A percentile compares a stretch with the other conserved stretches of the same genome.
phyloP scores from a whole-genome alignment of 1,140 invertebrate species.

The Holcopasites calliopsidis region DNA sequence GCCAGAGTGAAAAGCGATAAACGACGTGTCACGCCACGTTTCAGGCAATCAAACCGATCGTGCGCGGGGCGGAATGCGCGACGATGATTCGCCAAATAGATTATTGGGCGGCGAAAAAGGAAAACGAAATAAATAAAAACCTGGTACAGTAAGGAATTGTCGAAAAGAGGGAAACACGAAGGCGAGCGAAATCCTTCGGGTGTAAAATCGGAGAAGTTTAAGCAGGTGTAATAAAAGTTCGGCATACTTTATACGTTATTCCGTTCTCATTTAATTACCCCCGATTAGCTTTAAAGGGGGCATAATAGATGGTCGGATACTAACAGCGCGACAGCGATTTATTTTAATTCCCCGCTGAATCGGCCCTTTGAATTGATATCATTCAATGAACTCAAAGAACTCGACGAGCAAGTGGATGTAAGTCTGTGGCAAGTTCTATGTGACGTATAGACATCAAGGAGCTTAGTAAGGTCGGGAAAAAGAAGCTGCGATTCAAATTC shows the following conservation, averaged over 20 bases:
- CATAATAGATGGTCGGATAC: background rate
- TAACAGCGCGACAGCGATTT: conserved; percentile 13
- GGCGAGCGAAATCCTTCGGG: too few relatives aligned
- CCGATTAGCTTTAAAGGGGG: background rate
- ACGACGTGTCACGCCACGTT: conserved; percentile 53
- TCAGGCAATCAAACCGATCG: conserved; percentile 55
- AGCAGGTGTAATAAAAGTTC: background rate
- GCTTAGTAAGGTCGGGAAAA: background rate
- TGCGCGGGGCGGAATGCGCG: conserved; percentile 14
- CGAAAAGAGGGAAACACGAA: background rate
- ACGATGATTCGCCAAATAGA: conserved; percentile 47
- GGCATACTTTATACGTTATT: background rate
- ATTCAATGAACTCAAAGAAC: conserved; percentile 13
- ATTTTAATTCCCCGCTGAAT: conserved; percentile 24
- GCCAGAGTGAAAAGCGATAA: conserved; percentile 54
- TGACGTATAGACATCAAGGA: background rate
- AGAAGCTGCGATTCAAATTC: conserved; percentile 8
- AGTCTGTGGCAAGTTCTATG: background rate
- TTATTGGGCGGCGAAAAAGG: conserved; percentile 26
- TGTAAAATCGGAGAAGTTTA: too few relatives aligned
- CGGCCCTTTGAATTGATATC: background rate
- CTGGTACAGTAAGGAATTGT: too few relatives aligned
- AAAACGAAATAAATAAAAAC: conserved; percentile 1
- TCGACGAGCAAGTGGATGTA: background rate
- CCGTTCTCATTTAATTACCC: background rate